Evolutionary conservation across 53 echinoderm and acorn worm species (phyloP).

Genomic region (Actinopyga echinites): DNA sequence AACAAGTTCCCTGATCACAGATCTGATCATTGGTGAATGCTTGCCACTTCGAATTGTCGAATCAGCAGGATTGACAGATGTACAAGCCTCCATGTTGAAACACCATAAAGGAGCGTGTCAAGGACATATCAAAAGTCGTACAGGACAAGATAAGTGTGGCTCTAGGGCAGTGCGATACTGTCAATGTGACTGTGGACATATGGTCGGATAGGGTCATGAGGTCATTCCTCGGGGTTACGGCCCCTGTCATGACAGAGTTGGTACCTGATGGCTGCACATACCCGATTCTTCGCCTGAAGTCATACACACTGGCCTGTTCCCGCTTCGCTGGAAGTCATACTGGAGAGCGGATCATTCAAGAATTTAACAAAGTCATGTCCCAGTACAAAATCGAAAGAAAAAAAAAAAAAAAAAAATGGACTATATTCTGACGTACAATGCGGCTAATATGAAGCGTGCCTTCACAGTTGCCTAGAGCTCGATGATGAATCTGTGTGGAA

Average conservation of each 20-base stretch:
- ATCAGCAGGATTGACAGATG: background rate
- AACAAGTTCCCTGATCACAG: background rate
- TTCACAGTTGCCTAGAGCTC: background rate
- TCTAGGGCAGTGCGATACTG: background rate
- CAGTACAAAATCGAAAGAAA: background rate
- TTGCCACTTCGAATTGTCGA: background rate
- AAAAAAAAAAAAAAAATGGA: background rate
- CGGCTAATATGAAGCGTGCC: background rate
- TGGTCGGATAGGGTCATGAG: slow-evolving; percentile 57
- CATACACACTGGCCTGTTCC: slow-evolving; percentile 11
- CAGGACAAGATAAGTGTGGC: background rate
- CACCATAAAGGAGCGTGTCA: background rate
- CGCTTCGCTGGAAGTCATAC: slow-evolving; percentile 34
- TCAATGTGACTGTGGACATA: slow-evolving; percentile 52
- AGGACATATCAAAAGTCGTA: background rate
- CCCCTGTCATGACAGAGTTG: background rate
- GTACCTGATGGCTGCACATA: background rate
- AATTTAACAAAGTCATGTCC: slow-evolving; percentile 35
- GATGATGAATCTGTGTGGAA: background rate
- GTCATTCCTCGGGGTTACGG: slow-evolving; percentile 51
- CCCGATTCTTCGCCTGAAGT: background rate
- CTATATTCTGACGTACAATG: background rate
- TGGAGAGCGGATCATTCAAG: background rate
- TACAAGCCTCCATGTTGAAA: slow-evolving; percentile 8
- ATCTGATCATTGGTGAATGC: background rate